Evolutionary conservation across 1,140 invertebrate species (phyloP), one percentile per base, ranked within the genome.

Genomic region (Archivesica marissinica): DNA sequence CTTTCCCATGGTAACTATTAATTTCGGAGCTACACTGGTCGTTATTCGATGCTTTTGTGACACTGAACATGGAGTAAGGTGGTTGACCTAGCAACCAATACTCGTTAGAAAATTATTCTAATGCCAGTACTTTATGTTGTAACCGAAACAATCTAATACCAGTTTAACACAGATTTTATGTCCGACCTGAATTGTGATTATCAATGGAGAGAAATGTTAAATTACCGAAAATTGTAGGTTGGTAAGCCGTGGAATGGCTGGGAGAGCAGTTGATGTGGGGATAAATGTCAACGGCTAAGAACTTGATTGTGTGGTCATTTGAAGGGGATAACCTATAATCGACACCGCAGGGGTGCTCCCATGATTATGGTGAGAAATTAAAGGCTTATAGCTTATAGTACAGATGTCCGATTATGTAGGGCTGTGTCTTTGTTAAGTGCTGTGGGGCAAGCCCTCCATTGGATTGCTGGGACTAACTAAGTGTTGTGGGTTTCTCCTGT

Each of bases 211-310:
- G 59, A 64, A 64, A 35, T 35, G 59, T 64, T 33, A 11, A 64
- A 64, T 64, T 35, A 33, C 33, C n/a, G 59, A 64, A 64, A 64
- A 64, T 64, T n/a, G n/a, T 25, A 13, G 25, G 59, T 64, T 17
- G 30, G 59, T 25, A 7, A 64, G 30, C 59, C 54, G 38, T 15
- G 20, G n/a, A 35, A 17, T 2, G 30, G 59, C 59, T 64, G 20
- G 30, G 13, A 35, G 59, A 35, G 33, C 59, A 64, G 59, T 25
- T 2, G 28, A 6, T 33, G 59, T n/a, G 28, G 38, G 7, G 33
- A 64, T 33, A 64, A 64, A 35, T 64, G 59, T 64, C 59, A 64
- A 28, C 59, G 38, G 59, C 38, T n/a, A n/a, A 64, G 59, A 64
- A 35, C 59, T 35, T 64, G 30, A 0, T n/a, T 35, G 23, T 9